Conservation (phyloP, 2,113 vertebrate genomes). For the Aspidoscelis tigris region DNA sequence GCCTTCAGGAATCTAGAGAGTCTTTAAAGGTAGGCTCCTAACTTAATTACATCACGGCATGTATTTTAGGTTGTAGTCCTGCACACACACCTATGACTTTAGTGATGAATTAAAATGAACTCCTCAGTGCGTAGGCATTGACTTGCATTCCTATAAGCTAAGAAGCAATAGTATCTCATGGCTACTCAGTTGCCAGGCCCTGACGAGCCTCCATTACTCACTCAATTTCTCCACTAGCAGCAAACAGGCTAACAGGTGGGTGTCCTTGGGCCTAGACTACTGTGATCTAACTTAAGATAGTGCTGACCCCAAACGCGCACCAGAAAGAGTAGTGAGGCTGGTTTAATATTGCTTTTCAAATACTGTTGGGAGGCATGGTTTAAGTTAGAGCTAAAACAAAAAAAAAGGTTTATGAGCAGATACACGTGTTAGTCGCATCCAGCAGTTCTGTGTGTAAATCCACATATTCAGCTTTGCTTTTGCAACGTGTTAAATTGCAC, state of each 20-base stretch:
- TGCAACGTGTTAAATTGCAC: neutral
- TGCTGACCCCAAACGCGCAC: neutral
- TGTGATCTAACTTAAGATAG: neutral
- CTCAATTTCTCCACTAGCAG: neutral
- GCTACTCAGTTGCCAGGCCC: neutral
- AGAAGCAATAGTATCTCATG: neutral
- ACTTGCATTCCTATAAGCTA: neutral
- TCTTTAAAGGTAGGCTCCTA: too few species aligned
- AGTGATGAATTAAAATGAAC: neutral
- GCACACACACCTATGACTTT: neutral
- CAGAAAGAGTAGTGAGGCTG: neutral
- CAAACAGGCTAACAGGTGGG: too few species aligned
- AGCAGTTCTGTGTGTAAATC: neutral
- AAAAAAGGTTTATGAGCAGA: too few species aligned
- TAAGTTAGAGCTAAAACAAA: neutral
- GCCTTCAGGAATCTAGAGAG: too few species aligned
- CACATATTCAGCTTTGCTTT: slow-evolving; percentile 8
- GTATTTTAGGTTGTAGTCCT: neutral
- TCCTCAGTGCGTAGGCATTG: neutral
- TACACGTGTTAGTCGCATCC: rapidly evolving
- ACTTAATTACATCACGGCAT: neutral
- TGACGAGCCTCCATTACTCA: neutral
- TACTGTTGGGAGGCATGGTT: neutral
- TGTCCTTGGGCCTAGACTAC: too few species aligned
- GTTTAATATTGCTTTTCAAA: too few species aligned